phyloP scores from a whole-genome alignment of 2,113 vertebrate species.

The Campylomormyrus numenius region DNA sequence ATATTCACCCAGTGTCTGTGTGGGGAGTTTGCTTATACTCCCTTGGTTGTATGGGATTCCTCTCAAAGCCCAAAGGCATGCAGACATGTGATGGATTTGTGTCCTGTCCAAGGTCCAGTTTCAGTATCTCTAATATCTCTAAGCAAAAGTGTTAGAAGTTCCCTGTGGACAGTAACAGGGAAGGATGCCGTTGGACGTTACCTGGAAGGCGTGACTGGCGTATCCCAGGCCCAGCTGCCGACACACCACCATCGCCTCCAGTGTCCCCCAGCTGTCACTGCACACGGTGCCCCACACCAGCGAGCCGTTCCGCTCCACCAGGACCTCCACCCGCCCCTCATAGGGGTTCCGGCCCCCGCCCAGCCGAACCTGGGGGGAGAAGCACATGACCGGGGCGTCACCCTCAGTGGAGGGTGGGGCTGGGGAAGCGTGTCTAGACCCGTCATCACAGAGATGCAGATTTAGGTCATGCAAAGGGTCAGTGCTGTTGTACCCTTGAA shows the following conservation, averaged over 20 bases:
- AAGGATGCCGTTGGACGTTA: slow-evolving; percentile 33
- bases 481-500: background rate
- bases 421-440: background rate
- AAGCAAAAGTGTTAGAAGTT: background rate
- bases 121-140: background rate
- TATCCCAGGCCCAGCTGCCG: slow-evolving; percentile 86
- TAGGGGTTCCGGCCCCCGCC: slow-evolving; percentile 74
- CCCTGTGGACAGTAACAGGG: background rate
- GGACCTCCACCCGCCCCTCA: slow-evolving; percentile 86
- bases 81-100: background rate
- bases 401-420: background rate
- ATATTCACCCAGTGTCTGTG: background rate
- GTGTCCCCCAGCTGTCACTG: slow-evolving; percentile 79
- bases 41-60: background rate
- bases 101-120: background rate
- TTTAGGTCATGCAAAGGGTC: background rate
- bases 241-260: slow-evolving; percentile 94
- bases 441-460: background rate
- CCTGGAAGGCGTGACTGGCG: slow-evolving; percentile 86
- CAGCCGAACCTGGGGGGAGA: slow-evolving; percentile 70
- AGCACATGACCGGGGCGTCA: background rate
- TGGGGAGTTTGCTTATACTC: background rate
- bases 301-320: slow-evolving; percentile 73
- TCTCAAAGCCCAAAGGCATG: background rate
- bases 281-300: slow-evolving; percentile 82